Conservation (phyloP, 1,140 invertebrate genomes). For the Tachypleus tridentatus region DNA sequence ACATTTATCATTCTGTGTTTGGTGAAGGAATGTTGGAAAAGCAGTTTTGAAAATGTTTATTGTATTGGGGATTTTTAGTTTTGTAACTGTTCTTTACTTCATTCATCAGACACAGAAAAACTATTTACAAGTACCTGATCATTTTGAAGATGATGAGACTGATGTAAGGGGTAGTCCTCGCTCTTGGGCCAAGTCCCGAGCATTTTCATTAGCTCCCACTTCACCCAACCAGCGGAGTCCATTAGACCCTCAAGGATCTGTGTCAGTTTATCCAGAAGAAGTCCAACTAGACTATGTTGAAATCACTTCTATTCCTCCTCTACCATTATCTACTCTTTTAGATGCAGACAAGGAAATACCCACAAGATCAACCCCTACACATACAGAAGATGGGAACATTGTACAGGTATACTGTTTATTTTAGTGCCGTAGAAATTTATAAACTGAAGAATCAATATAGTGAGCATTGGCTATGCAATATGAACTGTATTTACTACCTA, state of each 20-base stretch:
- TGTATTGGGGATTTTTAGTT: neutral
- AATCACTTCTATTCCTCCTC: constrained; percentile 86
- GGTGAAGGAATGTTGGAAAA: constrained; percentile 12
- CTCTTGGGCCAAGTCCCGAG: constrained; percentile 66
- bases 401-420: constrained; percentile 16
- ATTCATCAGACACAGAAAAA: constrained; percentile 1
- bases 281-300: constrained; percentile 88
- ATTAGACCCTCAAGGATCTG: constrained; percentile 37
- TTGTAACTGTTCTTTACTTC: too few species aligned
- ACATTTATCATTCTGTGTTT: neutral
- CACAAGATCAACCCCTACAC: constrained; percentile 23
- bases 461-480: neutral
- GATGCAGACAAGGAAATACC: constrained; percentile 78
- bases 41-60: constrained; percentile 2
- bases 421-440: neutral
- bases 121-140: constrained; percentile 15
- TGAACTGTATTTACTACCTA: neutral
- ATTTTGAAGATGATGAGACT: constrained; percentile 13
- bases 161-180: constrained; percentile 11
- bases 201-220: constrained; percentile 46
- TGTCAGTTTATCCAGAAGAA: constrained; percentile 61
- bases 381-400: constrained; percentile 15
- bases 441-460: too few species aligned
- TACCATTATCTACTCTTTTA: constrained; percentile 89
- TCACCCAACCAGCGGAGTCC: constrained; percentile 35